phyloP scores from a whole-genome alignment of 2,113 vertebrate species.

The Ceratotherium simum region DNA sequence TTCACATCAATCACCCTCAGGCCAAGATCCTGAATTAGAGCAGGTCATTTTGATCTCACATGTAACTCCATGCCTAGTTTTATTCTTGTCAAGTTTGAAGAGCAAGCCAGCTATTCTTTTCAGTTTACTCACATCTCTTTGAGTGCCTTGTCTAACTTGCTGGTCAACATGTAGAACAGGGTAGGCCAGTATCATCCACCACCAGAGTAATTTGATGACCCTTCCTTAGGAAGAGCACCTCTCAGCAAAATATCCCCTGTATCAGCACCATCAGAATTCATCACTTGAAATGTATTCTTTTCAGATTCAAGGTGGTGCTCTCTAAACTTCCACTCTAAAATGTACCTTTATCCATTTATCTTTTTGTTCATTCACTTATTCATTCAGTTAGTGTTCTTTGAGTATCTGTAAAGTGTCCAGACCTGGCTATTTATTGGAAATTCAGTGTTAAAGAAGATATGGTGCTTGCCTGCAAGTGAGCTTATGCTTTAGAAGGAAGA shows the following conservation, averaged over 20 bases:
- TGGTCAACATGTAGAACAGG: neutral
- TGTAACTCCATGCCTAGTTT: neutral
- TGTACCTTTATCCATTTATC: neutral
- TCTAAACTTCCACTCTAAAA: neutral
- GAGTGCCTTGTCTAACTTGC: neutral
- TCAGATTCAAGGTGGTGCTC: neutral
- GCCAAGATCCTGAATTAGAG: neutral
- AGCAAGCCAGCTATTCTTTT: neutral
- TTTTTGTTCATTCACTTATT: neutral
- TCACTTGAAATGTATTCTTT: neutral
- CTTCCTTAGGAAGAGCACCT: neutral
- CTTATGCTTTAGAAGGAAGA: neutral
- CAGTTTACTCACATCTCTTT: neutral
- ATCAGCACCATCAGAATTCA: neutral
- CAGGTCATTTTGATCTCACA: neutral
- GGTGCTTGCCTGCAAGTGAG: neutral
- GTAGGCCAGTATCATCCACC: neutral
- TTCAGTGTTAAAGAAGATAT: neutral
- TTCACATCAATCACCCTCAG: neutral
- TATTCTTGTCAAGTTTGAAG: neutral
- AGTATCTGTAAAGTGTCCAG: neutral
- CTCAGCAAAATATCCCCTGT: neutral
- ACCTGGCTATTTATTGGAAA: neutral
- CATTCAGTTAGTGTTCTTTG: neutral
- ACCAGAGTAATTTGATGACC: neutral